Conservation (phyloP, 2,888 invertebrate genomes). For the Lasioglossum figueresi region DNA sequence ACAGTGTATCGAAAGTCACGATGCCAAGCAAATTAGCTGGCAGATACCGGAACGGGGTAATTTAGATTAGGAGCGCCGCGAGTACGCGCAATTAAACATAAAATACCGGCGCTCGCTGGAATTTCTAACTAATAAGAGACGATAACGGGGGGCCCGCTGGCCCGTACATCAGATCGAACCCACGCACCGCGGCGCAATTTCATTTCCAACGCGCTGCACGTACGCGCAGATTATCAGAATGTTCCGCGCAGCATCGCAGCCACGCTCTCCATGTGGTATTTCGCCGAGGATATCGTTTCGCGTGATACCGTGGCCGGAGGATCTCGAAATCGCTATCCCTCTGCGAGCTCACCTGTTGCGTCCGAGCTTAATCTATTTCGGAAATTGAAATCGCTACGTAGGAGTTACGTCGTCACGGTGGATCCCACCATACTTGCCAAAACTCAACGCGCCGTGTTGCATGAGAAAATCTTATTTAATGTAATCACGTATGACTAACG, state of each 20-base stretch:
- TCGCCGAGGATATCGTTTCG: slow-evolving; percentile 48
- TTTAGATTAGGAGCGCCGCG: slow-evolving; percentile 55
- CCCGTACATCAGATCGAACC: slow-evolving; percentile 64
- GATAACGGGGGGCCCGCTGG: slow-evolving; percentile 52
- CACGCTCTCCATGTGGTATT: slow-evolving; percentile 37
- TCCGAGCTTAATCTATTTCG: slow-evolving; percentile 34
- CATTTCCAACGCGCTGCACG: slow-evolving; percentile 60
- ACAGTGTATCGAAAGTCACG: slow-evolving; percentile 50
- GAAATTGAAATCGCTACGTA: slow-evolving; percentile 34
- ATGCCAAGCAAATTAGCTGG: slow-evolving; percentile 50
- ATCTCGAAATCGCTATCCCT: slow-evolving; percentile 8
- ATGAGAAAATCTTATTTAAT: background rate
- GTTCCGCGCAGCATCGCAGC: slow-evolving; percentile 53
- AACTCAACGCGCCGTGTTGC: background rate
- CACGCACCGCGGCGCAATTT: slow-evolving; percentile 65
- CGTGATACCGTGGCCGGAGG: slow-evolving; percentile 28
- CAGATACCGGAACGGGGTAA: slow-evolving; percentile 51
- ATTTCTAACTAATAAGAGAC: slow-evolving; percentile 63
- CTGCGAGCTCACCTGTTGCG: slow-evolving; percentile 52
- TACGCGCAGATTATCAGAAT: slow-evolving; percentile 60
- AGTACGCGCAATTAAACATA: slow-evolving; percentile 57
- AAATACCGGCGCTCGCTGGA: slow-evolving; percentile 49
- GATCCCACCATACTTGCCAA: background rate
- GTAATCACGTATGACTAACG: background rate
- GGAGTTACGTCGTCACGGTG: background rate